Percentiles rank a stretch among this genome's conserved stretches.
Conservation (phyloP, 2,888 invertebrate genomes). For the Doris montereyensis region DNA sequence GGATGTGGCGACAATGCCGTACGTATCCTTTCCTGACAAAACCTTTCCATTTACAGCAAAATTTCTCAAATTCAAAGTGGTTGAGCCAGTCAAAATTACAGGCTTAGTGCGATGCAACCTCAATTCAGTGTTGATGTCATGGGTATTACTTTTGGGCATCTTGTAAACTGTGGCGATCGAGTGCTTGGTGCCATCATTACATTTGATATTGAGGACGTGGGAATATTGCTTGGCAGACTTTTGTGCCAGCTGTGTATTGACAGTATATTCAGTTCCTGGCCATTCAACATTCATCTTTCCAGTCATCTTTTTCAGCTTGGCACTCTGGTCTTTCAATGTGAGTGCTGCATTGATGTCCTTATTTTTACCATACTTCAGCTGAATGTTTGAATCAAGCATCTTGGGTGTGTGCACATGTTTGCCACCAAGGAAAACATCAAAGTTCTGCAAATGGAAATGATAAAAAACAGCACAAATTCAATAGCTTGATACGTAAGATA, state of each 20-base stretch:
- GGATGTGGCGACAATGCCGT: conserved; percentile 44
- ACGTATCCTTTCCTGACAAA: conserved; percentile 43
- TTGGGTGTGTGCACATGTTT: conserved; percentile 30
- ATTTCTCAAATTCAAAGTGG: conserved; percentile 45
- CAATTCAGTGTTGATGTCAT: conserved; percentile 49
- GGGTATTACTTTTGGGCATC: conserved; percentile 36
- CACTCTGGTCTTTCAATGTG: conserved; percentile 24
- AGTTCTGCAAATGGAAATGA: conserved; percentile 25
- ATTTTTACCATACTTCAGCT: conserved; percentile 23
- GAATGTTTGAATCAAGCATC: conserved; percentile 14
- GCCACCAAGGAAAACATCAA: conserved; percentile 20
- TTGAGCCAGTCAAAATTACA: conserved; percentile 42
- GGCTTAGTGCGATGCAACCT: conserved; percentile 44
- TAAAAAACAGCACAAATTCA: too few species aligned
- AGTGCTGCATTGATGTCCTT: conserved; percentile 28
- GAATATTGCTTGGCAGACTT: conserved; percentile 26
- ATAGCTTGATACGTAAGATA: too few species aligned
- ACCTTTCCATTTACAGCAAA: conserved; percentile 46
- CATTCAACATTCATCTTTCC: conserved; percentile 32
- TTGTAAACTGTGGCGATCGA: conserved; percentile 48
- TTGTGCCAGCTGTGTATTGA: conserved; percentile 24
- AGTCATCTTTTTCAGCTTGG: conserved; percentile 10
- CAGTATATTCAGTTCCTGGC: conserved; percentile 26
- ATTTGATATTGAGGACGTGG: conserved; percentile 47
- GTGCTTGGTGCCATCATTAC: conserved; percentile 47